Evolutionary conservation across 2,888 invertebrate genomes (phyloP).

Genomic region (Tetragnatha montana): DNA sequence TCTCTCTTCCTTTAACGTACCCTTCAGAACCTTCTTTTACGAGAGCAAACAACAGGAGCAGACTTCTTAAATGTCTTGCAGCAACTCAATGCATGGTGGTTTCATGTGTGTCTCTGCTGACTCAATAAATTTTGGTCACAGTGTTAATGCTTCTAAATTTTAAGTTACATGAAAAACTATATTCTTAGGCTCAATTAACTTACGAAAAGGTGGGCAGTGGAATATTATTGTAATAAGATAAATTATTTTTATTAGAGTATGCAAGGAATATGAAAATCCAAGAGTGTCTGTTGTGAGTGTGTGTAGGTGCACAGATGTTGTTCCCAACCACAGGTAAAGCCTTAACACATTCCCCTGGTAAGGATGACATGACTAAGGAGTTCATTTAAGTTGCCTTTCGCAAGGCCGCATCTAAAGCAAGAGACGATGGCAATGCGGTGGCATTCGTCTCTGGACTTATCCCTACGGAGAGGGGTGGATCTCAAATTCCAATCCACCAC

Average conservation of each 20-base stretch:
- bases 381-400: not conserved
- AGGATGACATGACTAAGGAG: slow-evolving; percentile 56
- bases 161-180: too few species aligned
- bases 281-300: not conserved
- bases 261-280: not conserved
- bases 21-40: slow-evolving; percentile 34
- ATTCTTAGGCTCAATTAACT: too few species aligned
- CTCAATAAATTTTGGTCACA: not conserved
- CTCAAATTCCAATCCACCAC: slow-evolving; percentile 44
- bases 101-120: not conserved
- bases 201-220: too few species aligned
- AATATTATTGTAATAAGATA: too few species aligned
- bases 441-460: slow-evolving; percentile 27
- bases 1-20: slow-evolving; percentile 47
- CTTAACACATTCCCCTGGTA: slow-evolving; percentile 20
- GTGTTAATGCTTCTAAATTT: not conserved
- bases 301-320: slow-evolving; percentile 3
- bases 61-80: slow-evolving; percentile 57
- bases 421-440: slow-evolving; percentile 37
- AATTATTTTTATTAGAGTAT: too few species aligned
- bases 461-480: slow-evolving; percentile 44
- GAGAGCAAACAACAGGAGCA: slow-evolving; percentile 70
- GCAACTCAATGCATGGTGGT: slow-evolving; percentile 7
- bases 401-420: not conserved
- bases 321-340: slow-evolving; percentile 70